These are phyloP conservation scores for Myotis lucifugus DNA, from an alignment of 2,113 vertebrate species.

Conservation along the genomic window DNA sequence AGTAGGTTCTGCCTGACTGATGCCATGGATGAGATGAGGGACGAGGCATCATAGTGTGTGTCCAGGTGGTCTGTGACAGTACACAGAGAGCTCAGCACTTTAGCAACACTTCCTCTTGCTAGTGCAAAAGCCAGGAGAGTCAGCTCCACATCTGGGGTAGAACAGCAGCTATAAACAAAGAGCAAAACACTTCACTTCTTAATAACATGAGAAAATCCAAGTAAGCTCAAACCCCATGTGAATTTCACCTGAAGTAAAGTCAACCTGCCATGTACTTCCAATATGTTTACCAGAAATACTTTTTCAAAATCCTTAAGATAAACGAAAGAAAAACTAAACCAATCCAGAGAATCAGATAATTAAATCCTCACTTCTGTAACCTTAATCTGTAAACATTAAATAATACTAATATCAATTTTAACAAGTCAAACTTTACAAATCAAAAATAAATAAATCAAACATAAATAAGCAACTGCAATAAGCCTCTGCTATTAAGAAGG, in stretches of 20 bases:
- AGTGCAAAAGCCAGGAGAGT: conserved; percentile 96
- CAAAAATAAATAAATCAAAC: background rate
- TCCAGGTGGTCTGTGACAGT: conserved; percentile 90
- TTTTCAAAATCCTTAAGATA: conserved; percentile 36
- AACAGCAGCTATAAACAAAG: conserved; percentile 88
- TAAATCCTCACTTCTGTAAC: background rate
- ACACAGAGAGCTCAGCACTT: conserved; percentile 93
- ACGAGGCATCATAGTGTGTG: conserved; percentile 89
- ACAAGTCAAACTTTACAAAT: background rate
- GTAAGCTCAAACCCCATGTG: background rate
- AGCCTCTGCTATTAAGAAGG: background rate
- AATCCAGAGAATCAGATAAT: background rate
- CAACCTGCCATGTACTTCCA: background rate
- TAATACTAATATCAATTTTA: background rate
- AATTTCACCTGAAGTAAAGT: background rate
- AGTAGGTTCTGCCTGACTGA: conserved; percentile 93
- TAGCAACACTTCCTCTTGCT: conserved; percentile 95
- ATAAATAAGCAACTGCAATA: background rate
- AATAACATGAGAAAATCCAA: conserved; percentile 34
- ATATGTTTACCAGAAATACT: conserved; percentile 11
- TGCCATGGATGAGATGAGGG: conserved; percentile 94
- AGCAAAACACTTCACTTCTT: conserved; percentile 12
- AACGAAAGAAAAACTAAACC: conserved; percentile 30
- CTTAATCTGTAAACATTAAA: background rate
- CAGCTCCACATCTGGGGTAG: conserved; percentile 93